phyloP scores from a whole-genome alignment of 2,113 vertebrate genomes.

The Nesoenas mayeri region DNA sequence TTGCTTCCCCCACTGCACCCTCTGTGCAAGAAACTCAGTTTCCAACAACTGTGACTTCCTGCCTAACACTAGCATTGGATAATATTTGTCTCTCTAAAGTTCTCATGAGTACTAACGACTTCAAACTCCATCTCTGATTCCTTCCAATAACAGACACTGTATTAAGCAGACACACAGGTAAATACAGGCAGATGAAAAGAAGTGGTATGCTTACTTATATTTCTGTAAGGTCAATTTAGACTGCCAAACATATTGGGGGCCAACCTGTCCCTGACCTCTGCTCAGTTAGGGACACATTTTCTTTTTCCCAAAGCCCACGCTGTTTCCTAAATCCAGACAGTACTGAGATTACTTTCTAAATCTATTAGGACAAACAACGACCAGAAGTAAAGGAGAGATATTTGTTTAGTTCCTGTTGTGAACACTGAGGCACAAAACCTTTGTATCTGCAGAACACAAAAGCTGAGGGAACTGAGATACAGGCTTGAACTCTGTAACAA shows the following conservation, averaged over 20 bases:
- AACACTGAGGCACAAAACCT: background rate
- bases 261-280: background rate
- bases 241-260: background rate
- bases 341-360: conserved; percentile 4
- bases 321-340: background rate
- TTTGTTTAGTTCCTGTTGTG: background rate
- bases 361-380: conserved; percentile 4
- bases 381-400: background rate
- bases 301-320: background rate
- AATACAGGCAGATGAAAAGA: background rate
- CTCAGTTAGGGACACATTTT: background rate
- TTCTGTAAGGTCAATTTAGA: background rate
- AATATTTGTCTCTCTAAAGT: background rate
- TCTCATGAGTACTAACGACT: background rate
- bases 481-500: background rate
- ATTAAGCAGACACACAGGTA: background rate
- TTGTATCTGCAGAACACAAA: background rate
- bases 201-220: background rate
- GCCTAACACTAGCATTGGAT: background rate
- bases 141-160: background rate
- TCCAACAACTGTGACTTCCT: background rate
- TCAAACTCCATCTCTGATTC: background rate
- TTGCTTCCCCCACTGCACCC: background rate
- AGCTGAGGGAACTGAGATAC: background rate
- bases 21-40: background rate